Evolutionary conservation across 2,888 invertebrate genomes (phyloP), one percentile per base, ranked within the genome.

Genomic region (Drosophila gaucha): DNA sequence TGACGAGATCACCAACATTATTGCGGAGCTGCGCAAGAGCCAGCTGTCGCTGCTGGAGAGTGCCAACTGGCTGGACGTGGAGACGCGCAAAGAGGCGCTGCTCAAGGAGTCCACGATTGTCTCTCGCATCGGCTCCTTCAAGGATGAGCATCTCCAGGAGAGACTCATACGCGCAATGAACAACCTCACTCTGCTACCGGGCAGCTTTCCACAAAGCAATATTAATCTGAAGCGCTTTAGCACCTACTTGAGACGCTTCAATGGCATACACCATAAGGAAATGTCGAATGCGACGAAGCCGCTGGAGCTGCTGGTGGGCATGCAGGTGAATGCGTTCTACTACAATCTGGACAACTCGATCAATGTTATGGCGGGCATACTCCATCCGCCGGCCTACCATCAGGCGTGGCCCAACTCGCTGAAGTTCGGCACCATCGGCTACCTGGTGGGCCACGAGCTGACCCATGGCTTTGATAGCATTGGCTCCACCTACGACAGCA

Each of bases 321-420:
- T 89, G 50, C 89, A 90, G 51, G 89, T 89, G 1, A 91, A 91
- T 57, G 79, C 90, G 0, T 90, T 90, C 59, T 91, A 91, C 44
- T 90, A 89, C 35, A 82, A 83, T 2, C 2, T 89, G 2, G 91
- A 91, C 26, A 91, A 91, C 55, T 89, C 89, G 4, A 90, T 91
- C 3, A 89, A 89, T 60, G 87, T 91, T 0, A 85, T 90, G 89
- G 90, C 90, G 0, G 91, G 90, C 2, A 68, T 88, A 24, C 67
- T 91, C 2, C 77, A 89, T 77, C 89, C 88, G 0, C 91, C 91
- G 0, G 82, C 79, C 0, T 91, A 88, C 44, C 86, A 91, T 46
- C 82, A 78, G 2, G 49, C 71, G 1, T 88, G 90, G 85, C 91
- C 90, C 0, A 83, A 88, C 20, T 83, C 90, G 0, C 54, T 90